A percentile compares a stretch with the other conserved stretches of the same genome.
These are phyloP conservation scores for Siniperca undulata DNA, from an alignment of 2,797 vertebrate species.

Conservation along the genomic window DNA sequence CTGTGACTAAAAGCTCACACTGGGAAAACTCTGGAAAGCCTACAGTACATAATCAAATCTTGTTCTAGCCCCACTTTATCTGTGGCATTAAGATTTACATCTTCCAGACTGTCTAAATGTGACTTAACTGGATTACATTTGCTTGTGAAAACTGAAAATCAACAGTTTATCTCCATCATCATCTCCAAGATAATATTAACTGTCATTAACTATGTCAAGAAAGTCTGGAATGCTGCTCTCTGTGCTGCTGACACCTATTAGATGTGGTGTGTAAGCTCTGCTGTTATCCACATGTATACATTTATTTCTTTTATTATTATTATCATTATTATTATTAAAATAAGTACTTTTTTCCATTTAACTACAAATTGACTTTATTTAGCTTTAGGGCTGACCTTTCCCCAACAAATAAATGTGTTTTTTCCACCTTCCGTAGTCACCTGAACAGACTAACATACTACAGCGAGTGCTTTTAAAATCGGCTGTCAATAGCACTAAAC, in stretches of 20 bases:
- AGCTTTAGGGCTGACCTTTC: neutral
- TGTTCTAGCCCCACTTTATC: conserved; percentile 8
- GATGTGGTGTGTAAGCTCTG: neutral
- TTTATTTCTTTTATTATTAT: neutral
- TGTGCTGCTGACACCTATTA: neutral
- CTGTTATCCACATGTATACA: neutral
- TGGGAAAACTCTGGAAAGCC: conserved; percentile 1
- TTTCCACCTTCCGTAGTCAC: neutral
- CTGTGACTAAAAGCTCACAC: neutral
- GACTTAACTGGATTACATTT: neutral
- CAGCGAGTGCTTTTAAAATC: neutral
- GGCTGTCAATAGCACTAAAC: neutral
- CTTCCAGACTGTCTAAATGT: conserved; percentile 7
- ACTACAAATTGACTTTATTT: neutral
- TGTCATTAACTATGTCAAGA: neutral
- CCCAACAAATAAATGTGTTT: neutral
- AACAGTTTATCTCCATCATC: conserved; percentile 3
- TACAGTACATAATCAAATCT: conserved; percentile 2
- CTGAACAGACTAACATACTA: neutral
- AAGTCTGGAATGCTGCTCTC: neutral
- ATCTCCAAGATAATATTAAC: neutral
- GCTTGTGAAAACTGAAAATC: conserved; percentile 8
- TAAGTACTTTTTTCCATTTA: neutral
- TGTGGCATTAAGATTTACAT: conserved; percentile 1
- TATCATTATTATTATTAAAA: neutral